These are phyloP conservation scores for Podocnemis expansa DNA, from an alignment of 2,113 vertebrate species.

Conservation along the genomic window DNA sequence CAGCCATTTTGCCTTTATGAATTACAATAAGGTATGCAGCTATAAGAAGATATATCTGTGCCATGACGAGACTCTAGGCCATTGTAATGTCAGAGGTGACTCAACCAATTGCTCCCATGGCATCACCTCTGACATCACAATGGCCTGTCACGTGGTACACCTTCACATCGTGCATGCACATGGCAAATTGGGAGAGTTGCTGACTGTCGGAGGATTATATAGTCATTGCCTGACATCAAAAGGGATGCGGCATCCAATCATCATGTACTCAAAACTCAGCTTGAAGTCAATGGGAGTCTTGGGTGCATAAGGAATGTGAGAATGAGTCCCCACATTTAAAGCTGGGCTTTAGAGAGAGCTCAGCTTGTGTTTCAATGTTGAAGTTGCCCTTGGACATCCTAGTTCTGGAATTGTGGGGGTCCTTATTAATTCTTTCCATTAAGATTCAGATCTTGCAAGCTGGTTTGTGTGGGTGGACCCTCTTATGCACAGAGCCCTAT, in stretches of 20 bases:
- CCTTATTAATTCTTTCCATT: slow-evolving; percentile 31
- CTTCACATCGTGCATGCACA: too few relatives aligned
- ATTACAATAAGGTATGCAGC: too few relatives aligned
- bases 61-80: too few relatives aligned
- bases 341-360: neutral
- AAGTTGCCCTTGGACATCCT: neutral
- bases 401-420: slow-evolving; percentile 39
- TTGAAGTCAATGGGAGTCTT: neutral
- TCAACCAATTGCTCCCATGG: too few relatives aligned
- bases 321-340: neutral
- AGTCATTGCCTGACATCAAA: neutral
- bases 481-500: neutral
- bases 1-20: too few relatives aligned
- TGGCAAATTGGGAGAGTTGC: too few relatives aligned
- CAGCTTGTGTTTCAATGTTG: neutral
- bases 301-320: neutral
- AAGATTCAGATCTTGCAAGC: slow-evolving; percentile 28
- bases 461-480: slow-evolving; percentile 3
- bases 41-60: too few relatives aligned
- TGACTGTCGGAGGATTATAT: slow-evolving; percentile 62
- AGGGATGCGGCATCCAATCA: neutral
- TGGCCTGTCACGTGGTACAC: too few relatives aligned
- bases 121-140: too few relatives aligned
- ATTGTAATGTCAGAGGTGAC: too few relatives aligned
- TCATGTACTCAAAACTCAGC: neutral